Conservation (phyloP, 2,797 vertebrate genomes). For the Salarias fasciatus region DNA sequence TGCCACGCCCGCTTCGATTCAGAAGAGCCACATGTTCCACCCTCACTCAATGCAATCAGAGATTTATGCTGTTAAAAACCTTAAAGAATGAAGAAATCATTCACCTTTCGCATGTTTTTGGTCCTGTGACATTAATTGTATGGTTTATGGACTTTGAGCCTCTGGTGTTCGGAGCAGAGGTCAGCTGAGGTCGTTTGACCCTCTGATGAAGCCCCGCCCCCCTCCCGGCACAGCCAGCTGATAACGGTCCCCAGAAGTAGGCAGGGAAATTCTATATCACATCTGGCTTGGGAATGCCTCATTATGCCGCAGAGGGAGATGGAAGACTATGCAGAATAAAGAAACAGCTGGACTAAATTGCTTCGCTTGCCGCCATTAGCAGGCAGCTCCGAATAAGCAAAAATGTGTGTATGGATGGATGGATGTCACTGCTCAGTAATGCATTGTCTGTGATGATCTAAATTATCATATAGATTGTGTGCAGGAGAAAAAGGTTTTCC, state of each 20-base stretch:
- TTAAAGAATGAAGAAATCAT: too few relatives aligned
- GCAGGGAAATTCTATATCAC: background rate
- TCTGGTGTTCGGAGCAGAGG: background rate
- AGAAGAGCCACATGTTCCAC: slow-evolving; percentile 58
- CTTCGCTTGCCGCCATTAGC: slow-evolving; percentile 5
- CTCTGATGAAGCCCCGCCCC: background rate
- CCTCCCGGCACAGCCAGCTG: slow-evolving; percentile 1
- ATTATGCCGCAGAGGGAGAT: background rate
- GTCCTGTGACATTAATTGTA: too few relatives aligned
- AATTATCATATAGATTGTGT: slow-evolving; percentile 44
- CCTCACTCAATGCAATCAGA: slow-evolving; percentile 32
- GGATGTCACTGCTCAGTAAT: slow-evolving; percentile 26
- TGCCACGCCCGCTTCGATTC: slow-evolving; percentile 74
- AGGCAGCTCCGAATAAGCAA: background rate
- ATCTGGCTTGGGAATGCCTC: background rate
- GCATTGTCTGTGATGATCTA: slow-evolving; percentile 13
- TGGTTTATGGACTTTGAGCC: background rate
- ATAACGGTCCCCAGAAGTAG: background rate
- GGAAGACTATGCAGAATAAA: background rate
- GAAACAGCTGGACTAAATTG: background rate
- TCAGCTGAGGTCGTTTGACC: background rate
- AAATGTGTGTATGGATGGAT: slow-evolving; percentile 14
- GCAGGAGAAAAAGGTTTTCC: slow-evolving; percentile 2
- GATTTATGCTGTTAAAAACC: slow-evolving; percentile 10
- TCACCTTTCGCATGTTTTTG: too few relatives aligned